Evolutionary conservation across 2,113 vertebrate genomes (phyloP), one percentile per base, ranked within the genome.

Genomic region (Strigops habroptila): DNA sequence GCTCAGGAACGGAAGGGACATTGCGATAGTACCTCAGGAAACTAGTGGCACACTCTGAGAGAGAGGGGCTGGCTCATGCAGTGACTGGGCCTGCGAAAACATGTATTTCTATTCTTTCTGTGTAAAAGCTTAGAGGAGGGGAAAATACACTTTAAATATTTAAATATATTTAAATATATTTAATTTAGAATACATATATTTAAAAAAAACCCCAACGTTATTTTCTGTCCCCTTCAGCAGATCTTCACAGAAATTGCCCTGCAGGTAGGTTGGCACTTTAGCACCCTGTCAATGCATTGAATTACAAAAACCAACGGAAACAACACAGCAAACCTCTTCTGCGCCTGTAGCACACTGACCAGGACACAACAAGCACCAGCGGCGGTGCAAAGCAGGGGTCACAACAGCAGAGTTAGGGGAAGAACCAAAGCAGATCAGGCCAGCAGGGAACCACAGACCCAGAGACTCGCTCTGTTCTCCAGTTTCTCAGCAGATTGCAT

Each of bases 141-240:
- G 12, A 67, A 91, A 84, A 74, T 14, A 83, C 73, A 78, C 74
- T 86, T 81, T 39, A 60, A 83, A 86, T 91, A 94, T 68, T 93
- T 67, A 91, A 90, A 55, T 64, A 92, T 43, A 74, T 88, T 91
- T 91, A 90, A 85, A 94, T 94, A 96, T 39, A 88, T 86, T 96
- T 94, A 91, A 88, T 96, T 96, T 91, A 74, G 91, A 94, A 94
- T 83, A 93, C 49, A 85, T 65, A 33, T 39, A 49, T 55, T 77
- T 4, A 22, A 69, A 28, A 92, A 93, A 21, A 22, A 31, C 30
- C 43, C 55, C 14, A 28, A 62, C 53, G 15, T n/a, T 76, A 23
- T 70, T 23, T 67, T 94, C 39, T 89, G 39, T 87, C 83, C 81
- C 81, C 65, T 75, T 89, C 91, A 86, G 39, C 12, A 30, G 55